Evolutionary conservation across 1,140 invertebrate genomes (phyloP).

Genomic region (Brachionus rubens): DNA sequence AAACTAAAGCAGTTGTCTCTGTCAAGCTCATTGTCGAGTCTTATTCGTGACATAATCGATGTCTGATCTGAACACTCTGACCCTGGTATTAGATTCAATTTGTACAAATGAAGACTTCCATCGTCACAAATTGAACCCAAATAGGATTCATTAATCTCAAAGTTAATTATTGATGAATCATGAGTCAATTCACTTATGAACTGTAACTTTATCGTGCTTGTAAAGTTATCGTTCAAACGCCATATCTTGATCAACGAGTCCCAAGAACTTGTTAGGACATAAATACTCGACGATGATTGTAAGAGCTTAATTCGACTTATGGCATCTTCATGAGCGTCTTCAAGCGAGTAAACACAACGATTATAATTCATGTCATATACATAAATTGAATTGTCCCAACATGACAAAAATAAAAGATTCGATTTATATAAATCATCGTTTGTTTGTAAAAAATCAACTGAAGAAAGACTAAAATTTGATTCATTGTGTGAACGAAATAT

Average conservation of each 20-base stretch:
- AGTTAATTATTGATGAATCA: conserved; percentile 13
- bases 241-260: conserved; percentile 39
- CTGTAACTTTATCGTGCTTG: neutral
- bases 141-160: conserved; percentile 14
- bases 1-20: neutral
- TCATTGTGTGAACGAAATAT: conserved; percentile 34
- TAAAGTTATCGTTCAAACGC: conserved; percentile 14
- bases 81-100: neutral
- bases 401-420: conserved; percentile 5
- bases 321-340: conserved; percentile 30
- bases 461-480: conserved; percentile 16
- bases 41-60: neutral
- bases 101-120: conserved; percentile 2
- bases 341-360: neutral
- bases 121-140: conserved; percentile 6
- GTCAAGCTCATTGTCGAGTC: neutral
- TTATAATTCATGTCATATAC: conserved; percentile 43
- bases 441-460: neutral
- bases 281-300: neutral
- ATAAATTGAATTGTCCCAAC: conserved; percentile 40
- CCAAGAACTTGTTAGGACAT: conserved; percentile 35
- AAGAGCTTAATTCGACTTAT: neutral
- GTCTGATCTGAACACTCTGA: neutral
- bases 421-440: neutral
- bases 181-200: conserved; percentile 22